Conservation (phyloP, 2,888 invertebrate species). For the Himalopsyche kuldschensis region DNA sequence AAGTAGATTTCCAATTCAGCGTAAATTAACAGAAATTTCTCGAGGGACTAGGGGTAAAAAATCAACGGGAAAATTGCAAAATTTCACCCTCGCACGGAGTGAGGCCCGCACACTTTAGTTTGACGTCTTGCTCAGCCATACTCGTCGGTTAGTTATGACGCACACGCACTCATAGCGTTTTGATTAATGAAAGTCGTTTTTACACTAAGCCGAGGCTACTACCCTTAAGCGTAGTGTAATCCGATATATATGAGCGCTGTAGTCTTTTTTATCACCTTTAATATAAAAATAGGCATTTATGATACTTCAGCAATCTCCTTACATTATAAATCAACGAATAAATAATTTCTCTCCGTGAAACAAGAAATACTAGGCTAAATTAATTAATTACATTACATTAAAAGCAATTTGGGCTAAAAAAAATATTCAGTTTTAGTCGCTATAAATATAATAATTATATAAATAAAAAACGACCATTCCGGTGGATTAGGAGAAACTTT, state of each 20-base stretch:
- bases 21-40: not conserved
- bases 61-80: not conserved
- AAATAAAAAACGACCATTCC: no score
- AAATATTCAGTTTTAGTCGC: no score
- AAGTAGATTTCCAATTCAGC: not conserved
- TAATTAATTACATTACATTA: no score
- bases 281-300: no score
- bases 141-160: slow-evolving; percentile 22
- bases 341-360: no score
- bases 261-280: not conserved
- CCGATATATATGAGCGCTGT: not conserved
- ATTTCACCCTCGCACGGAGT: not conserved
- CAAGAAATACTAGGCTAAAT: no score
- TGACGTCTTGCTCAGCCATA: slow-evolving; percentile 14
- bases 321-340: no score
- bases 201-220: not conserved
- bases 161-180: slow-evolving; percentile 11
- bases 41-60: not conserved
- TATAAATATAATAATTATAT: no score
- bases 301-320: no score
- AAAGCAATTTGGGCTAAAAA: no score
- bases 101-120: not conserved
- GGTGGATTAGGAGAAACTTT: no score
- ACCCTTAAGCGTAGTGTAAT: not conserved
- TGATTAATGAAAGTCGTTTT: slow-evolving; percentile 34